phyloP scores from a whole-genome alignment of 1,140 invertebrate species.

The Eumaeus atala region DNA sequence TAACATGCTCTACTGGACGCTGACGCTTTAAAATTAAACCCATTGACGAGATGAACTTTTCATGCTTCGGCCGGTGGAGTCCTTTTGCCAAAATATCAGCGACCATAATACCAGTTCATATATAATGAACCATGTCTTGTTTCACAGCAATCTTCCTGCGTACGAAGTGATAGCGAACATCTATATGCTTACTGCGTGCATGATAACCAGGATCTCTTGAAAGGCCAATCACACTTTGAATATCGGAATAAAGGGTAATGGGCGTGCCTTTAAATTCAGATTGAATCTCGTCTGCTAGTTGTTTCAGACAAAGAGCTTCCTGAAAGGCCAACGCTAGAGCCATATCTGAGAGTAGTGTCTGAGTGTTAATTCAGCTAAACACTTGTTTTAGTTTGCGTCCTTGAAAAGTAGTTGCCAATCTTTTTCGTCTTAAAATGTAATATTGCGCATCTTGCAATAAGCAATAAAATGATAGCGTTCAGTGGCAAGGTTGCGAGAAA shows the following conservation, averaged over 20 bases:
- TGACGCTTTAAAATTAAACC: too few species aligned
- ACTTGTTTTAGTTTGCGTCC: too few species aligned
- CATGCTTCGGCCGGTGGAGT: background rate
- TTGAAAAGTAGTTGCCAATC: too few species aligned
- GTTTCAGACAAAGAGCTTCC: conserved; percentile 29
- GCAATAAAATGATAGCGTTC: conserved; percentile 19
- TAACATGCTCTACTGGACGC: background rate
- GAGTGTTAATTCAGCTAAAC: too few species aligned
- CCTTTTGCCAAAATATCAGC: background rate
- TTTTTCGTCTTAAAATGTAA: too few species aligned
- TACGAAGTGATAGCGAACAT: conserved; percentile 5
- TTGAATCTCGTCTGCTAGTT: conserved; percentile 23
- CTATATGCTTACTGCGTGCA: conserved; percentile 11
- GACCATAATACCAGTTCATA: background rate
- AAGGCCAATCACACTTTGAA: conserved; percentile 52
- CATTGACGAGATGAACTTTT: background rate
- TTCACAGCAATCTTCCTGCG: conserved; percentile 7
- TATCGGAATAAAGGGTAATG: conserved; percentile 32
- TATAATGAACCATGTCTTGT: background rate
- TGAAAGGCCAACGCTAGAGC: conserved; percentile 23
- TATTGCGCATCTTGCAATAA: conserved; percentile 18
- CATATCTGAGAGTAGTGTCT: conserved; percentile 19
- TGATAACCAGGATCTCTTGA: conserved; percentile 48
- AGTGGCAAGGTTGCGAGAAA: conserved; percentile 21
- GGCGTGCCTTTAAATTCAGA: conserved; percentile 13